These are phyloP conservation scores for Hypomecis atomaria DNA, from an alignment of 2,888 invertebrate species.

Conservation along the genomic window DNA sequence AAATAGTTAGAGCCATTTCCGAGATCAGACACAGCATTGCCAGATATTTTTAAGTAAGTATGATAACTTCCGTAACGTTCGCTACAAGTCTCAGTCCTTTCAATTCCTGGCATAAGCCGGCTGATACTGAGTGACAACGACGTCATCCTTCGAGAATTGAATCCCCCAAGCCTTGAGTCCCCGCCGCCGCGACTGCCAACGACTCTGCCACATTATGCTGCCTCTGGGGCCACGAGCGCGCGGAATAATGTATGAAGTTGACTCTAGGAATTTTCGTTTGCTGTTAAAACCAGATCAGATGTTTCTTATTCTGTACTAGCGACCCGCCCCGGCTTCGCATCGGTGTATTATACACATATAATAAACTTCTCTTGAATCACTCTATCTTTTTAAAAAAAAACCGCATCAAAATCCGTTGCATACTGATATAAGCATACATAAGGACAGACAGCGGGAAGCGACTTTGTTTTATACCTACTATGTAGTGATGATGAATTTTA, in stretches of 20 bases:
- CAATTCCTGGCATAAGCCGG: slow-evolving; percentile 19
- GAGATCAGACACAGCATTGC: no score
- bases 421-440: no score
- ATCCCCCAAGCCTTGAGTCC: slow-evolving; percentile 21
- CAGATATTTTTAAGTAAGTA: no score
- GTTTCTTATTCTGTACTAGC: not conserved
- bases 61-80: slow-evolving; percentile 4
- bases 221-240: slow-evolving; percentile 11
- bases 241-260: slow-evolving; percentile 29
- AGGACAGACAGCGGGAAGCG: no score
- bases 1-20: no score
- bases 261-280: slow-evolving; percentile 21
- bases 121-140: slow-evolving; percentile 26
- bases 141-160: slow-evolving; percentile 12
- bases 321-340: no score
- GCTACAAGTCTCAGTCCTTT: slow-evolving; percentile 13
- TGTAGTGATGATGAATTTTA: no score
- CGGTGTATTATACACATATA: no score
- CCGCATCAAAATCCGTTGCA: no score
- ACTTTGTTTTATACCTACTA: no score
- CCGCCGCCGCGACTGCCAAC: slow-evolving; percentile 7
- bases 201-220: slow-evolving; percentile 8
- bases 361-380: no score
- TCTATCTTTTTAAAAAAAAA: no score
- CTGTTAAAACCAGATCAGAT: not conserved